Evolutionary conservation across 2,797 vertebrate species (phyloP).

Genomic region (Microchirus variegatus): DNA sequence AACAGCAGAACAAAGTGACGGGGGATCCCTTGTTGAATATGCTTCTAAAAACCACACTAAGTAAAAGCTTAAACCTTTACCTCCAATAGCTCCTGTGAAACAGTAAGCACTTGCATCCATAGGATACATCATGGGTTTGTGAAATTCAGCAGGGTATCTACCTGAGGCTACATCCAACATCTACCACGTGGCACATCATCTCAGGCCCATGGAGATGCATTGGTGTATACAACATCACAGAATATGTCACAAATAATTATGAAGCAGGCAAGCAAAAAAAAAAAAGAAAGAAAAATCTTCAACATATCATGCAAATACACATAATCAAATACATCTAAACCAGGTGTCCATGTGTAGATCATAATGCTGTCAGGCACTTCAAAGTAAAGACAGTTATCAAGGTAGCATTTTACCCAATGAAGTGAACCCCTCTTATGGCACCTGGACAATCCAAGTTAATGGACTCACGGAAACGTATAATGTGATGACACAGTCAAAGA

Average conservation of each 20-base stretch:
- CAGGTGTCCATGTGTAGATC: background rate
- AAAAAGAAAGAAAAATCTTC: too few relatives aligned
- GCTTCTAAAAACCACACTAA: too few relatives aligned
- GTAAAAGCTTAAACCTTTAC: slow-evolving; percentile 12
- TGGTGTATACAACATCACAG: background rate
- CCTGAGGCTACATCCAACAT: background rate
- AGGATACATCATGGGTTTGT: background rate
- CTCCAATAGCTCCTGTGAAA: slow-evolving; percentile 1
- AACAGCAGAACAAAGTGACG: slow-evolving; percentile 13
- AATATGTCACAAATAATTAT: too few relatives aligned
- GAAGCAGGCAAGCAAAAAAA: too few relatives aligned
- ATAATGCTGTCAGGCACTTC: background rate
- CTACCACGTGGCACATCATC: background rate
- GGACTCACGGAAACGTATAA: slow-evolving; percentile 2
- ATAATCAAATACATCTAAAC: background rate
- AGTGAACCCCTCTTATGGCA: background rate
- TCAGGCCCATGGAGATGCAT: background rate
- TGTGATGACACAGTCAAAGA: slow-evolving; percentile 8
- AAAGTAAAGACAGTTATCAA: background rate
- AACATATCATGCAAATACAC: too few relatives aligned
- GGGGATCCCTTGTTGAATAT: too few relatives aligned
- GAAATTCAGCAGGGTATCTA: background rate
- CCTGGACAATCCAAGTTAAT: background rate
- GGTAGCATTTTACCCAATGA: slow-evolving; percentile 4
- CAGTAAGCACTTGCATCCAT: too few relatives aligned